Conservation (phyloP, 2,113 vertebrate species). For the Caracal caracal region DNA sequence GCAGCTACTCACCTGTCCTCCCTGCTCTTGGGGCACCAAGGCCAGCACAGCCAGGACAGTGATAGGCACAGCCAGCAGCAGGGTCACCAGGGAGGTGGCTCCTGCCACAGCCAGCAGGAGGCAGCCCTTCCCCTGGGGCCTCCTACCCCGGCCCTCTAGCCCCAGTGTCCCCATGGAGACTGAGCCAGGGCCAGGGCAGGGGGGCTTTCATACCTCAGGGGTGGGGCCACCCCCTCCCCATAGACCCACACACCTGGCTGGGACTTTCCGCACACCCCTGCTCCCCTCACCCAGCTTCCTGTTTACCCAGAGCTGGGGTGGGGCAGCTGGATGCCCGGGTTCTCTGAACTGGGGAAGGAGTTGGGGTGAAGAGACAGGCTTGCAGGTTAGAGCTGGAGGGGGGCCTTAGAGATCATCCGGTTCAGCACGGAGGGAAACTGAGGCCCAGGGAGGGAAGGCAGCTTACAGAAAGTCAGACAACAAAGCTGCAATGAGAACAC, state of each 20-base stretch:
- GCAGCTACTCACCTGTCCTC: slow-evolving; percentile 71
- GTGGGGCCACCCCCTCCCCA: slow-evolving; percentile 57
- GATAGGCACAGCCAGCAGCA: slow-evolving; percentile 77
- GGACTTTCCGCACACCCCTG: slow-evolving; percentile 77
- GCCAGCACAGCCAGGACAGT: slow-evolving; percentile 72
- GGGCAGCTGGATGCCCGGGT: slow-evolving; percentile 67
- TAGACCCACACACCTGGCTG: slow-evolving; percentile 74
- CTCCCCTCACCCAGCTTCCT: slow-evolving; percentile 76
- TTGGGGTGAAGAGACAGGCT: background rate
- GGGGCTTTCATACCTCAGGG: slow-evolving; percentile 78
- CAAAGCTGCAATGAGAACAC: background rate
- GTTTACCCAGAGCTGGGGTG: slow-evolving; percentile 78
- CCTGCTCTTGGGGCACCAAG: slow-evolving; percentile 62
- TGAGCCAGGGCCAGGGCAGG: slow-evolving; percentile 6
- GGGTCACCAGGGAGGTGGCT: slow-evolving; percentile 68
- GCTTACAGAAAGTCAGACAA: background rate
- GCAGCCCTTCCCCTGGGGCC: slow-evolving; percentile 65
- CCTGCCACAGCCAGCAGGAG: slow-evolving; percentile 77
- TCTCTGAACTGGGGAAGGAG: slow-evolving; percentile 75
- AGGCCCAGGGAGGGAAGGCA: background rate
- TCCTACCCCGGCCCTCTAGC: slow-evolving; percentile 21
- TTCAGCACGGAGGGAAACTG: background rate
- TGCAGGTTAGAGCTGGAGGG: background rate
- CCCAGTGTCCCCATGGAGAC: slow-evolving; percentile 70
- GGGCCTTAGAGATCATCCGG: background rate